A percentile compares a stretch with the other conserved stretches of the same genome.
phyloP scores from a whole-genome alignment of 2,113 vertebrate species.

The Gymnorhina tibicen region DNA sequence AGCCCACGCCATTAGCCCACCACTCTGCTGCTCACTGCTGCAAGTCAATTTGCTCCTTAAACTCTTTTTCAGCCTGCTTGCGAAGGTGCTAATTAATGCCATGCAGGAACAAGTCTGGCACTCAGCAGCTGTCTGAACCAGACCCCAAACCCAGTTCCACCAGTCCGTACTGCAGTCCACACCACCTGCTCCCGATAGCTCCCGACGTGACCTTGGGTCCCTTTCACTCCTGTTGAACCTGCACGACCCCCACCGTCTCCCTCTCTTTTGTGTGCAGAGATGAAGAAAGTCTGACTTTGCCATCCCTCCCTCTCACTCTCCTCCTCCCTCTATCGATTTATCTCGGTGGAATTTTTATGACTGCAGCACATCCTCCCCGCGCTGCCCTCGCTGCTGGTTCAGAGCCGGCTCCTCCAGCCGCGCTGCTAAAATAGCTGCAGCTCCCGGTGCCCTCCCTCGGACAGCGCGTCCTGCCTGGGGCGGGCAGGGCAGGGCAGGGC shows the following conservation, averaged over 20 bases:
- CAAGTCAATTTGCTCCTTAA: background rate
- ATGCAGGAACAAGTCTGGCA: background rate
- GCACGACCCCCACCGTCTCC: background rate
- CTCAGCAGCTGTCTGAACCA: background rate
- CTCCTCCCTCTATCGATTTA: conserved; percentile 29
- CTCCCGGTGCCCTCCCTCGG: background rate
- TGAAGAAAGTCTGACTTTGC: background rate
- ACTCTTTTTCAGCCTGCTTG: background rate
- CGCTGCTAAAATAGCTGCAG: background rate
- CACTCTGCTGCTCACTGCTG: background rate
- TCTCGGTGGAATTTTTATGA: conserved; percentile 24
- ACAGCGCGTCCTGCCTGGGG: background rate
- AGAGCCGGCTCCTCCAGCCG: background rate
- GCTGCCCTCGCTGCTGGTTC: background rate
- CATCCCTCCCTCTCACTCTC: background rate
- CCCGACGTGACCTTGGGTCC: background rate
- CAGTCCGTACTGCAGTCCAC: background rate
- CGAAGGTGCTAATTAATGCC: conserved; percentile 16
- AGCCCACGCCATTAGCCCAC: background rate
- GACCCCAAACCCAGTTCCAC: background rate
- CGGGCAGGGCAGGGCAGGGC: background rate
- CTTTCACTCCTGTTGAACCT: background rate
- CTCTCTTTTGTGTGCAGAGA: background rate
- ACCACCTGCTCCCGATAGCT: background rate
- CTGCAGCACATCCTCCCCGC: conserved; percentile 11